Evolutionary conservation across 2,888 invertebrate genomes (phyloP), one percentile per base, ranked within the genome.

Genomic region (Lottia scabra): DNA sequence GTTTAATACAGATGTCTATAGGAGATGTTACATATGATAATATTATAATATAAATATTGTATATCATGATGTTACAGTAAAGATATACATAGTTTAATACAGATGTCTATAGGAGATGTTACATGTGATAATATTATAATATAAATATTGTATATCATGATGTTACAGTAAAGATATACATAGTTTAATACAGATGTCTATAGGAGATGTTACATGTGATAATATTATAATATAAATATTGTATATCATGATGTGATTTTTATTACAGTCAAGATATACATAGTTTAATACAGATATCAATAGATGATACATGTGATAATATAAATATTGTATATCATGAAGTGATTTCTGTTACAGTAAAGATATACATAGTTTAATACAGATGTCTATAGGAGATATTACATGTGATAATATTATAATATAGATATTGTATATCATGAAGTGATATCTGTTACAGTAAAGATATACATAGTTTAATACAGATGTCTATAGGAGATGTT

Each of bases 381-480:
- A 86, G 75, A 56, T 87, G 70, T 80, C 84, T 16, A 71, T 88
- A 63, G 67, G 73, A 27, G 71, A 75, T 72, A 78, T 79, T 27
- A 73, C 76, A 2, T 76, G 75, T 23, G 74, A 16, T 64, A 26
- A 23, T 12, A 27, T 66, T n/a, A 48, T n/a, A 12, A 15, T 38
- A 0, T 70, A n/a, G 27, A 2, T 68, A 4, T 67, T 46, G 44
- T 66, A n/a, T n/a, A n/a, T n/a, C n/a, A n/a, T n/a, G n/a, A n/a
- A n/a, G n/a, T n/a, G n/a, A n/a, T n/a, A n/a, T n/a, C n/a, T n/a
- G n/a, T 74, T 75, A 19, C 82, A 87, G 87, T 68, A 83, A 84
- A 73, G 80, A 84, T 67, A 84, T 87, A 65, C 87, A 86, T 72
- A 87, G 83, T 65, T 78, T 87, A 23, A 81, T 88, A 19, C 81